A percentile compares a stretch with the other conserved stretches of the same genome.
These are phyloP conservation scores for Galbula dea DNA, from an alignment of 2,113 vertebrate species.

Conservation along the genomic window DNA sequence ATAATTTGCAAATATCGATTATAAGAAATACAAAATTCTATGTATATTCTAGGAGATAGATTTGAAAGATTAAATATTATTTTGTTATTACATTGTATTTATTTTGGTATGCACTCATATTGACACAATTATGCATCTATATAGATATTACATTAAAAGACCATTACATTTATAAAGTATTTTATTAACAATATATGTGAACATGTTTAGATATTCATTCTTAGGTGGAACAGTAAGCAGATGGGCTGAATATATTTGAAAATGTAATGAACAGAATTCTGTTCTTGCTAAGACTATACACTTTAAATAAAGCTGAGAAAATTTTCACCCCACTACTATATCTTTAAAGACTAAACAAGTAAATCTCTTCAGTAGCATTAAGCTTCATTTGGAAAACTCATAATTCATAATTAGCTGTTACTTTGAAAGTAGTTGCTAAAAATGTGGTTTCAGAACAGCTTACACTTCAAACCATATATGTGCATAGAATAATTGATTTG, in stretches of 20 bases:
- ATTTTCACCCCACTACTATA: neutral
- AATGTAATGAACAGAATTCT: neutral
- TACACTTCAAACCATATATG: neutral
- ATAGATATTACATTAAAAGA: neutral
- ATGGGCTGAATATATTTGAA: neutral
- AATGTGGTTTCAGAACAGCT: neutral
- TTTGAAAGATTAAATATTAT: neutral
- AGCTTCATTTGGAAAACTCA: constrained; percentile 4
- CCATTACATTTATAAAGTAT: neutral
- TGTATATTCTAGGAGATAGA: too few relatives aligned
- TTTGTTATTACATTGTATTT: neutral
- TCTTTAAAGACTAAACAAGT: neutral
- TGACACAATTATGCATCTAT: neutral
- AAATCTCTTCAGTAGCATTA: neutral
- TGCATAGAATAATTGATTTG: neutral
- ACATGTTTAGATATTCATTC: neutral
- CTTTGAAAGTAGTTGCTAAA: neutral
- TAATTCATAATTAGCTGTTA: neutral
- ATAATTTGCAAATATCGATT: too few relatives aligned
- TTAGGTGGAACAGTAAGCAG: neutral
- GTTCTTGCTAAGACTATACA: neutral
- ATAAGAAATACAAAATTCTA: too few relatives aligned
- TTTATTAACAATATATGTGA: neutral
- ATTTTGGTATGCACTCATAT: neutral
- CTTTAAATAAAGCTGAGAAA: neutral